A percentile compares a stretch with the other conserved stretches of the same genome.
phyloP scores from a whole-genome alignment of 2,888 invertebrate genomes.

The Drosophila borborema region DNA sequence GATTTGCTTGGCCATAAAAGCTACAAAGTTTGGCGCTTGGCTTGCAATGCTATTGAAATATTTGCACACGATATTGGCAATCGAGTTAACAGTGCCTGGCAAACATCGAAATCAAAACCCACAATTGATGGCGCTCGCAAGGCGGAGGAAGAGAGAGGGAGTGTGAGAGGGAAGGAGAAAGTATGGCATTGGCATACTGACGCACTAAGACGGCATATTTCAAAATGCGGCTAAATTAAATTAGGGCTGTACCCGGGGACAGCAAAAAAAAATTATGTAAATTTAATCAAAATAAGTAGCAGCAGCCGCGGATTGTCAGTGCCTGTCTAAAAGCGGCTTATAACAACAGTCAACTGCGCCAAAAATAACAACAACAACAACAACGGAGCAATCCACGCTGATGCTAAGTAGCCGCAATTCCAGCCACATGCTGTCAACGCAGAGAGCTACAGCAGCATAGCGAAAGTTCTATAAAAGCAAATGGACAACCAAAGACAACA shows the following conservation, averaged over 20 bases:
- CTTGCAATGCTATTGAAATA: slow-evolving; percentile 68
- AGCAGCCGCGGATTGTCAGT: slow-evolving; percentile 73
- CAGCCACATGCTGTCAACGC: slow-evolving; percentile 75
- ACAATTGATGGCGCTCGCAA: slow-evolving; percentile 16
- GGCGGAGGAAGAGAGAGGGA: too few species aligned
- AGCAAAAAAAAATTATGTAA: slow-evolving; percentile 69
- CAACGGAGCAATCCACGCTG: slow-evolving; percentile 34
- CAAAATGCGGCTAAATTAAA: slow-evolving; percentile 59
- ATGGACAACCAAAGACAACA: slow-evolving; percentile 43
- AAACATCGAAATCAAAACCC: slow-evolving; percentile 57
- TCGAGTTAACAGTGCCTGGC: slow-evolving; percentile 68
- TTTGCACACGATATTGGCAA: slow-evolving; percentile 76
- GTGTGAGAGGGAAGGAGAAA: neutral
- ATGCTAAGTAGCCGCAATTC: slow-evolving; percentile 77
- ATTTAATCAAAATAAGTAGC: slow-evolving; percentile 77
- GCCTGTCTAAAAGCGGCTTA: slow-evolving; percentile 71
- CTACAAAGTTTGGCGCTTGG: slow-evolving; percentile 59
- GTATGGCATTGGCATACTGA: slow-evolving; percentile 19
- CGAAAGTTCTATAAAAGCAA: slow-evolving; percentile 45
- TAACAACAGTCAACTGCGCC: slow-evolving; percentile 64
- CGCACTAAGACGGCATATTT: slow-evolving; percentile 48
- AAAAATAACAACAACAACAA: slow-evolving; percentile 44
- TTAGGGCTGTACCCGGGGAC: slow-evolving; percentile 38
- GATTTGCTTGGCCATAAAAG: slow-evolving; percentile 62
- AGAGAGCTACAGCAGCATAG: slow-evolving; percentile 38